Evolutionary conservation across 2,797 vertebrate genomes (phyloP).

Genomic region (Dermochelys coriacea): DNA sequence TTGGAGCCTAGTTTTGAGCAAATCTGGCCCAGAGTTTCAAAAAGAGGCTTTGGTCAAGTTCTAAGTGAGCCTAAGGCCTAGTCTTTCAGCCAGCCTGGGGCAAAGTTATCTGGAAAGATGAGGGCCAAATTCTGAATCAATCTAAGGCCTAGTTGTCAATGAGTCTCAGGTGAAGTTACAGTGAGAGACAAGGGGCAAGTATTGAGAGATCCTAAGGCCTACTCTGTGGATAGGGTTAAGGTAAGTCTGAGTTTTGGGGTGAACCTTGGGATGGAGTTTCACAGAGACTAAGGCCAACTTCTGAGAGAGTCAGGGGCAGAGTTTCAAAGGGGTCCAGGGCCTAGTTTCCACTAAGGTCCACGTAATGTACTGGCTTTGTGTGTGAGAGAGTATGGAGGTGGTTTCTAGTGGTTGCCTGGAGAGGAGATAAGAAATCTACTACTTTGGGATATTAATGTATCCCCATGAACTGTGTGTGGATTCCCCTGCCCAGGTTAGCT

Average conservation of each 20-base stretch:
- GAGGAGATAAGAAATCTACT: not conserved
- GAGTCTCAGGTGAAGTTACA: not conserved
- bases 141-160: too few relatives aligned
- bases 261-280: not conserved
- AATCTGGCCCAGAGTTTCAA: conserved; percentile 29
- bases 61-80: not conserved
- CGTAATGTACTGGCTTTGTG: fast-evolving
- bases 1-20: not conserved
- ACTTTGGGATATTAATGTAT: fast-evolving
- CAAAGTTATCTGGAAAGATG: not conserved
- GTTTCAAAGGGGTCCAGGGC: not conserved
- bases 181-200: not conserved
- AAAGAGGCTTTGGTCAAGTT: not conserved
- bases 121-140: too few relatives aligned
- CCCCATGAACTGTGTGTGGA: not conserved
- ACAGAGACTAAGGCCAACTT: not conserved
- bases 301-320: not conserved
- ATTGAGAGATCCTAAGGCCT: not conserved
- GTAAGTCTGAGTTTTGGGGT: not conserved
- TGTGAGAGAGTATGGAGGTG: not conserved
- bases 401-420: not conserved
- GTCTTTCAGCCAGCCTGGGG: not conserved
- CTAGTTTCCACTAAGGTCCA: not conserved
- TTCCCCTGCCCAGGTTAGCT: fast-evolving
- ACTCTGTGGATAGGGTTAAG: not conserved